phyloP scores from a whole-genome alignment of 2,888 invertebrate genomes.

The Tetramorium bicarinatum region DNA sequence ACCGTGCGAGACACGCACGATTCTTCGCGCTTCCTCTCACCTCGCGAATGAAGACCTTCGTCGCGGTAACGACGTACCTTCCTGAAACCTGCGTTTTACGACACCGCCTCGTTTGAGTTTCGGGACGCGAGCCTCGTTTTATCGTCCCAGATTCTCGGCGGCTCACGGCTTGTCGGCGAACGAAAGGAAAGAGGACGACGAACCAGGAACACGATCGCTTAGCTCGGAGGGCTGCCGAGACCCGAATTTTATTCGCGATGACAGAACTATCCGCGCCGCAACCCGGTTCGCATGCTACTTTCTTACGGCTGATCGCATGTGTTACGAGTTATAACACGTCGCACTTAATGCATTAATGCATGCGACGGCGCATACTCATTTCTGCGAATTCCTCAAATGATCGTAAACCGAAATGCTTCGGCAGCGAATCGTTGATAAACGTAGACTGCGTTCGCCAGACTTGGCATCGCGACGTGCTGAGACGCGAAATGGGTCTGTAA shows the following conservation, averaged over 20 bases:
- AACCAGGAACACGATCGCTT: conserved; percentile 75
- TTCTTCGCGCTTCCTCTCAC: conserved; percentile 47
- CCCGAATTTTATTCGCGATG: conserved; percentile 68
- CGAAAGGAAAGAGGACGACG: conserved; percentile 72
- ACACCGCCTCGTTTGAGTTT: conserved; percentile 69
- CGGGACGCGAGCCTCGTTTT: conserved; percentile 70
- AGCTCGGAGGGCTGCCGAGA: conserved; percentile 69
- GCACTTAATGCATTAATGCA: conserved; percentile 13
- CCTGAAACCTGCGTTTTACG: conserved; percentile 73
- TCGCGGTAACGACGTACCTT: conserved; percentile 70
- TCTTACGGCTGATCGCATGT: conserved; percentile 49
- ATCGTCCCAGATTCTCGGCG: conserved; percentile 75
- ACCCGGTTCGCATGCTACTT: conserved; percentile 60
- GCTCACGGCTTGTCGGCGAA: conserved; percentile 41
- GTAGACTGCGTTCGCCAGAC: not conserved
- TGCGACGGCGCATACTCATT: not conserved
- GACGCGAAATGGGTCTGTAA: not conserved
- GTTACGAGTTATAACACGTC: conserved; percentile 39
- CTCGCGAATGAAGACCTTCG: conserved; percentile 61
- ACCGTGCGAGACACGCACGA: conserved; percentile 21
- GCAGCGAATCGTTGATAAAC: not conserved
- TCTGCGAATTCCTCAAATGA: not conserved
- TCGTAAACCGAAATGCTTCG: conserved; percentile 1
- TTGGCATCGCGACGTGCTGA: not conserved
- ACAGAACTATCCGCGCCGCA: conserved; percentile 27